Conservation (phyloP, 2,797 vertebrate species). For the Gephyroberyx darwinii region DNA sequence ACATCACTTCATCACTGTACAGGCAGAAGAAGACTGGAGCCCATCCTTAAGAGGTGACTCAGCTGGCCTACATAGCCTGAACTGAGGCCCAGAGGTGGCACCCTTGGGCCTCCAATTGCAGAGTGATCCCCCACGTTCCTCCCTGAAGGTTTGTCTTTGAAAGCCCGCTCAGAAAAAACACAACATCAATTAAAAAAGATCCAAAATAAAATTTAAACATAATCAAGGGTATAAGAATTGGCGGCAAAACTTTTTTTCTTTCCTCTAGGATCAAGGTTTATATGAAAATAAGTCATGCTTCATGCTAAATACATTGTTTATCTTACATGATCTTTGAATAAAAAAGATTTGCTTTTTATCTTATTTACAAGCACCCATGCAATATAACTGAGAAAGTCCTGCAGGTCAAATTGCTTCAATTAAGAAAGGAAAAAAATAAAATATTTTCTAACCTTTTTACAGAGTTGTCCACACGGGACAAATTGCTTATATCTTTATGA, state of each 20-base stretch:
- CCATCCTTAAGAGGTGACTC: conserved; percentile 63
- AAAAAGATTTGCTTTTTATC: conserved; percentile 89
- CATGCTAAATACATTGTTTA: conserved; percentile 99
- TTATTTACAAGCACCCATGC: conserved; percentile 95
- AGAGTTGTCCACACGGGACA: conserved; percentile 86
- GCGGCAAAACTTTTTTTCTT: conserved; percentile 90
- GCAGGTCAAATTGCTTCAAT: conserved; percentile 92
- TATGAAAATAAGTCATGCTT: conserved; percentile 99
- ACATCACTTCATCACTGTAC: conserved; percentile 80
- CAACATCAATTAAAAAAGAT: conserved; percentile 39
- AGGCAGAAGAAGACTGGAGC: conserved; percentile 88
- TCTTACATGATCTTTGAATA: conserved; percentile 99
- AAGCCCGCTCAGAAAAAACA: conserved; percentile 89
- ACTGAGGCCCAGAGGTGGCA: conserved; percentile 52
- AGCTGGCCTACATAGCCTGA: conserved; percentile 66
- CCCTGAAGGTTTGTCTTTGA: conserved; percentile 97
- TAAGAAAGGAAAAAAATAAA: conserved; percentile 86
- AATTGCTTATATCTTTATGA: conserved; percentile 88
- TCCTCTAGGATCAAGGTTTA: conserved; percentile 97
- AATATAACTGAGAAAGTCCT: conserved; percentile 91
- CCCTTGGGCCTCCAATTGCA: conserved; percentile 59
- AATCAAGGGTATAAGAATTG: conserved; percentile 95
- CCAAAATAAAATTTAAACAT: conserved; percentile 77
- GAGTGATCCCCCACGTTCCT: conserved; percentile 84
- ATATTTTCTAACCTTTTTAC: conserved; percentile 88